phyloP scores from a whole-genome alignment of 2,797 vertebrate genomes.

The Hybognathus amarus region DNA sequence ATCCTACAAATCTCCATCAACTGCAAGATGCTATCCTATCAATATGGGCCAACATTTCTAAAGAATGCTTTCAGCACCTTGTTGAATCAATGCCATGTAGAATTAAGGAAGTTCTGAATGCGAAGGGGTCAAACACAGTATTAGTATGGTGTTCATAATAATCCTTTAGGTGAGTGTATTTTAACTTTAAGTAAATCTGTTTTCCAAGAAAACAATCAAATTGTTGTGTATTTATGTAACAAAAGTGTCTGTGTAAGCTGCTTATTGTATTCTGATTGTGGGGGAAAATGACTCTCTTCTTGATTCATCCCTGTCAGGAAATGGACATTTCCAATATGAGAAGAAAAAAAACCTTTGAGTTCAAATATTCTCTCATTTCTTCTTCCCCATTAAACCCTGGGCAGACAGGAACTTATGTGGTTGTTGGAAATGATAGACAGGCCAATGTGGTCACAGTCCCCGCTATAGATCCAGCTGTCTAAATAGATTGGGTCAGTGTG shows the following conservation, averaged over 20 bases:
- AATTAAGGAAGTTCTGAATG: too few relatives aligned
- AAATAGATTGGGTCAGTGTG: constrained; percentile 47
- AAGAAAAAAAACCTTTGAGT: not conserved
- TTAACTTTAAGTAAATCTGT: not conserved
- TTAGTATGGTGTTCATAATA: too few relatives aligned
- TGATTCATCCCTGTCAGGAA: not conserved
- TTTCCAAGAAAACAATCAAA: not conserved
- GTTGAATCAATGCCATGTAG: too few relatives aligned
- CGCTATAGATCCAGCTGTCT: constrained; percentile 43
- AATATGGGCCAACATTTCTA: too few relatives aligned
- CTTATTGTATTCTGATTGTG: constrained; percentile 14
- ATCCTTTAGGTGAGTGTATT: too few relatives aligned
- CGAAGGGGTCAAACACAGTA: too few relatives aligned
- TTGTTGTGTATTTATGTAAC: constrained; percentile 17
- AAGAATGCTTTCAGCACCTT: too few relatives aligned
- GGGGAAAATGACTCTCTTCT: not conserved
- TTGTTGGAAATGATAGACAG: constrained; percentile 40
- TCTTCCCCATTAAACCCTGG: constrained; percentile 16
- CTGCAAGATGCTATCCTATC: too few relatives aligned
- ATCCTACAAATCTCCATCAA: too few relatives aligned
- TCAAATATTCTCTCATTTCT: constrained; percentile 39
- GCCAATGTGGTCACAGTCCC: constrained; percentile 30
- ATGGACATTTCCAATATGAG: not conserved
- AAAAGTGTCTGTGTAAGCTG: constrained; percentile 2
- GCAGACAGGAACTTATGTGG: constrained; percentile 19